Conservation (phyloP, 64 coral and sea anemone genomes). For the Catalaphyllia jardinei region DNA sequence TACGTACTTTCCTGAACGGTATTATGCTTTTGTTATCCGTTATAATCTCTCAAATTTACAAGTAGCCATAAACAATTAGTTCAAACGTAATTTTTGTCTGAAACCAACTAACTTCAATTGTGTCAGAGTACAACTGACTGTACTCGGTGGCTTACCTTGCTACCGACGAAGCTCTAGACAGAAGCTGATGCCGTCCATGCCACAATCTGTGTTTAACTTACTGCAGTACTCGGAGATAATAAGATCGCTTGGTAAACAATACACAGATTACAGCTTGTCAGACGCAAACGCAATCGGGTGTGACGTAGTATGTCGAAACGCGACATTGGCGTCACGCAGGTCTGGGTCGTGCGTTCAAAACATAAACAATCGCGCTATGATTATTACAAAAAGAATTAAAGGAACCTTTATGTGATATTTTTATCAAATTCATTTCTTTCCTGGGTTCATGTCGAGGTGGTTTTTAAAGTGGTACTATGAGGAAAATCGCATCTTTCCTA, state of each 20-base stretch:
- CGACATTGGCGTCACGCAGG: not conserved
- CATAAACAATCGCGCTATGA: too few species aligned
- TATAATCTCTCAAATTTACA: slow-evolving; percentile 1
- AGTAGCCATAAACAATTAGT: slow-evolving; percentile 9
- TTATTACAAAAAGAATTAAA: too few species aligned
- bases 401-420: too few species aligned
- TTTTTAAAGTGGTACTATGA: too few species aligned
- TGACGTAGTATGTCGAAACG: not conserved
- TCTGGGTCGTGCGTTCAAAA: not conserved
- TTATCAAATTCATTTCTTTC: too few species aligned
- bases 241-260: not conserved
- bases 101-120: not conserved
- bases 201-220: not conserved
- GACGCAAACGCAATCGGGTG: not conserved
- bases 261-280: not conserved
- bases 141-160: not conserved
- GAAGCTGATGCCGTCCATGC: not conserved
- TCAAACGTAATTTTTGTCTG: too few species aligned
- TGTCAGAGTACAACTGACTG: not conserved
- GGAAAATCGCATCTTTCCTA: too few species aligned
- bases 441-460: too few species aligned
- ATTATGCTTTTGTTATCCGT: not conserved
- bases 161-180: not conserved
- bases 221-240: not conserved
- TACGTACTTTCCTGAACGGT: not conserved